A percentile compares a stretch with the other conserved stretches of the same genome.
These are phyloP conservation scores for Eurypyga helias DNA, from an alignment of 2,113 vertebrate genomes.

Conservation along the genomic window DNA sequence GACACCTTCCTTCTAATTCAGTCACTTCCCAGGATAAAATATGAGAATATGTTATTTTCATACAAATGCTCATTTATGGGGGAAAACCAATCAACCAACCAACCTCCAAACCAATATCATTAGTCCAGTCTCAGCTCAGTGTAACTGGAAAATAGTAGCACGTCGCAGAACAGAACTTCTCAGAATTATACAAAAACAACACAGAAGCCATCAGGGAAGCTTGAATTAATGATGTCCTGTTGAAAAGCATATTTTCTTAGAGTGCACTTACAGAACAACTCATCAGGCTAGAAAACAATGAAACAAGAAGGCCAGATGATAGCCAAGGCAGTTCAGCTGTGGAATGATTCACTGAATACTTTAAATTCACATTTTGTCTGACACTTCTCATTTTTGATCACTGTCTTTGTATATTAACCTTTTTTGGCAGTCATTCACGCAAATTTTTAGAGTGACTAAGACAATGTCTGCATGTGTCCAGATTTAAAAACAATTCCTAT, in stretches of 20 bases:
- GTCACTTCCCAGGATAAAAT: neutral
- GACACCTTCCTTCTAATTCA: neutral
- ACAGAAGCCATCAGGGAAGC: neutral
- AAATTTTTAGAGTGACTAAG: neutral
- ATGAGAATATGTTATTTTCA: neutral
- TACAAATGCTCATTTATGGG: neutral
- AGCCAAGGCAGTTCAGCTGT: neutral
- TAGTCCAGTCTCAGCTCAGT: neutral
- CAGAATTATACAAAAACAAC: neutral
- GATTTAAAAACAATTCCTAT: neutral
- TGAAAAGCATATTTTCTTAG: neutral
- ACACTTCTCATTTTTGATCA: neutral
- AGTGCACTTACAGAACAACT: neutral
- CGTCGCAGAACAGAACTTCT: neutral
- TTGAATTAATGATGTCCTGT: neutral
- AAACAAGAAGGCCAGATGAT: neutral
- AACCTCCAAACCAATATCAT: neutral
- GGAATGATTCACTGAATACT: neutral
- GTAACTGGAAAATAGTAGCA: neutral
- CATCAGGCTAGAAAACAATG: neutral
- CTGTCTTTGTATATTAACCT: neutral
- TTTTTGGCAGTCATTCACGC: neutral
- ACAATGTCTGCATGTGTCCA: neutral
- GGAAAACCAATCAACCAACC: neutral
- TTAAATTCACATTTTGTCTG: neutral